A percentile compares a stretch with the other conserved stretches of the same genome.
phyloP scores from a whole-genome alignment of 2,888 invertebrate species.

The Scrobipalpa atriplicella region DNA sequence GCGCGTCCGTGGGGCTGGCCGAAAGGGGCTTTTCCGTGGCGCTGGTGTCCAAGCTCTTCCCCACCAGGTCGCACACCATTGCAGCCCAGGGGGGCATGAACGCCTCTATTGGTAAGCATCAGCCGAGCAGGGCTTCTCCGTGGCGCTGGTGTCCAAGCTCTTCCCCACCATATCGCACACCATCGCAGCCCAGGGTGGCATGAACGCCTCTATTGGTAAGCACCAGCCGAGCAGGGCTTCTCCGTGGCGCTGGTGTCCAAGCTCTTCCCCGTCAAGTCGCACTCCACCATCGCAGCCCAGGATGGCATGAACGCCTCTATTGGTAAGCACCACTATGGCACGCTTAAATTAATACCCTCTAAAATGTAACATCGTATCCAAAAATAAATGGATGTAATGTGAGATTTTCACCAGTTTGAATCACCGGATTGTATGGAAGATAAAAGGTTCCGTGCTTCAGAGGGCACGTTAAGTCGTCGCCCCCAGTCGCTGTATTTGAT shows the following conservation, averaged over 20 bases:
- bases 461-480: too few species aligned
- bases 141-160: constrained; percentile 97
- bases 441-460: too few species aligned
- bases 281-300: constrained; percentile 99
- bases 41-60: constrained; percentile 97
- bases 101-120: constrained; percentile 93
- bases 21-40: constrained; percentile 97
- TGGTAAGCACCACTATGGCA: constrained; percentile 66
- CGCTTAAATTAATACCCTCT: too few species aligned
- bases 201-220: constrained; percentile 96
- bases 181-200: constrained; percentile 98
- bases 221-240: constrained; percentile 96
- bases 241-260: constrained; percentile 98
- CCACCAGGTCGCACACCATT: constrained; percentile 98
- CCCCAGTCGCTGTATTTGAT: too few species aligned
- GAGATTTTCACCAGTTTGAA: too few species aligned
- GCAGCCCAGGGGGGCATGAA: constrained; percentile 99
- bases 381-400: too few species aligned
- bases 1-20: constrained; percentile 97
- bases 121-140: constrained; percentile 96
- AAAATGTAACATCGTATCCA: too few species aligned
- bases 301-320: constrained; percentile 99
- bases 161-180: constrained; percentile 99
- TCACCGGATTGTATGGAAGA: too few species aligned
- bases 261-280: constrained; percentile 98